A percentile compares a stretch with the other conserved stretches of the same genome.
Evolutionary conservation across 2,797 vertebrate species (phyloP).

Genomic region (Podarcis lilfordi): DNA sequence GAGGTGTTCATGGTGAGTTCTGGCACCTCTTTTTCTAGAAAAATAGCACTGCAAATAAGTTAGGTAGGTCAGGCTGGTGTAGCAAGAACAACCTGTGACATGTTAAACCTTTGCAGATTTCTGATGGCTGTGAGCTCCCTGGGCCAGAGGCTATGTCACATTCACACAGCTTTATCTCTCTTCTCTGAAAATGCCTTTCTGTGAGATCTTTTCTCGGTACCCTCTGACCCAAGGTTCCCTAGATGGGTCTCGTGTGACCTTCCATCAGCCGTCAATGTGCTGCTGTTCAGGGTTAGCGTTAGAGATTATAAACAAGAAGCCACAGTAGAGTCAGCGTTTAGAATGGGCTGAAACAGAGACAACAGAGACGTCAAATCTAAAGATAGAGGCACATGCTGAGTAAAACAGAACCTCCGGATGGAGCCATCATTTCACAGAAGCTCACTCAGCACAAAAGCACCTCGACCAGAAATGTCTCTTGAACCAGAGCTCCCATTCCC

Average conservation of each 20-base stretch:
- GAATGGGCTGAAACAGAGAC: constrained; percentile 42
- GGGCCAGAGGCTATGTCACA: neutral
- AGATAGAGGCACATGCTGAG: constrained; percentile 67
- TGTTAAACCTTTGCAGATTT: neutral
- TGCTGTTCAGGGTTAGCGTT: constrained; percentile 11
- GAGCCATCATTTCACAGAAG: constrained; percentile 60
- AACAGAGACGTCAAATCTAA: constrained; percentile 57
- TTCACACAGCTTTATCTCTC: neutral
- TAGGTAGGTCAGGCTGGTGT: neutral
- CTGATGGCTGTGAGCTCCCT: neutral
- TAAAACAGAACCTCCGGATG: constrained; percentile 61
- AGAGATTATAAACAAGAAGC: constrained; percentile 54
- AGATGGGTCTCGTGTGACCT: too few relatives aligned
- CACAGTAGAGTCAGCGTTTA: constrained; percentile 64
- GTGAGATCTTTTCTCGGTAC: fast-evolving
- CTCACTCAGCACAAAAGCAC: constrained; percentile 34
- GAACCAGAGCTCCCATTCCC: neutral
- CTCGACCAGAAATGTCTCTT: too few relatives aligned
- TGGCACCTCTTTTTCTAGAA: too few relatives aligned
- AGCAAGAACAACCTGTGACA: neutral
- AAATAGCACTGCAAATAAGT: too few relatives aligned
- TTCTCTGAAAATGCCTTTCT: neutral
- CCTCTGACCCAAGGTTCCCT: neutral
- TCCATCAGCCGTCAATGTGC: neutral
- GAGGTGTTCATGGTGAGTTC: too few relatives aligned